These are phyloP conservation scores for Sipha maydis DNA, from an alignment of 2,888 invertebrate genomes.

Conservation along the genomic window DNA sequence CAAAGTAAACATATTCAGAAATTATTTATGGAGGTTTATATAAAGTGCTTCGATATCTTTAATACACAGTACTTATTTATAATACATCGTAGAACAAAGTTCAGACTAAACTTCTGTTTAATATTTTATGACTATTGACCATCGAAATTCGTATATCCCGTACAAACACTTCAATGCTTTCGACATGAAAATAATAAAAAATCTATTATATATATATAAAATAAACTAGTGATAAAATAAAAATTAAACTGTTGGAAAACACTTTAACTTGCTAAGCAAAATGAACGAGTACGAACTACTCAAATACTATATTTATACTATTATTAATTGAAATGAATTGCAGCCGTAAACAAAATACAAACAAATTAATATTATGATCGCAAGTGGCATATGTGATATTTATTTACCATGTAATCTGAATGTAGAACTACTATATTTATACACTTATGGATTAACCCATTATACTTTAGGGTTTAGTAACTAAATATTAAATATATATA, in stretches of 20 bases:
- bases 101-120: not conserved
- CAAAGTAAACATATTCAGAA: conserved; percentile 11
- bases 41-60: not conserved
- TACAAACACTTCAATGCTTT: no score
- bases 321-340: not conserved
- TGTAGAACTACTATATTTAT: not conserved
- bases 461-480: not conserved
- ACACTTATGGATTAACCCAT: not conserved
- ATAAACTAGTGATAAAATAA: no score
- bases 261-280: no score
- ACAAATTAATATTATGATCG: not conserved
- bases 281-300: no score
- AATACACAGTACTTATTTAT: not conserved
- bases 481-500: not conserved
- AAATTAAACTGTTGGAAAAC: no score
- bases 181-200: no score
- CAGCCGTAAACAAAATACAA: not conserved
- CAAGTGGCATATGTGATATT: no score
- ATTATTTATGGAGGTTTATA: not conserved
- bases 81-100: not conserved
- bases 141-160: not conserved
- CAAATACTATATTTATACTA: no score
- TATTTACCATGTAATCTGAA: no score
- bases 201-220: no score
- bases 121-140: not conserved